Base-by-base conservation (phyloP, 2,888 invertebrate species). In the Sepiola atlantica region DNA sequence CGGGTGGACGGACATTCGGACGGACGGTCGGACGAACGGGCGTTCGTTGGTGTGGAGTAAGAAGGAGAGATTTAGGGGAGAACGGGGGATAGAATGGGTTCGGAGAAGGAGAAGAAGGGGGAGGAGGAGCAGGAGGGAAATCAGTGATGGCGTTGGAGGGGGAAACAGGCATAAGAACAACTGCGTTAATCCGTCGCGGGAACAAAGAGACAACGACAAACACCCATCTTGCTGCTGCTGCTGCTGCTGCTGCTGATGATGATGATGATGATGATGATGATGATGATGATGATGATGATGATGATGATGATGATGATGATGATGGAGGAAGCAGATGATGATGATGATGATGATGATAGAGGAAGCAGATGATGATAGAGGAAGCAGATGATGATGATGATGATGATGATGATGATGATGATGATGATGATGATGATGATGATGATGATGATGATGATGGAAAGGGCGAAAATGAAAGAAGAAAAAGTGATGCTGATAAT, bases 341-440 rank as follows among this genome's bases (percentile, higher is more conserved):
- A 93, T 54, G 12, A 54, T 24, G 55, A n/a, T 45, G 45, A 6
- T 54, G 16, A 45, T 54, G 55, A 3, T 6, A 45, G 45, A 8
- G 45, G 45, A 45, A 45, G 45, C 2, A 57, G n/a, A n/a, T n/a
- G n/a, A 93, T 45, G 93, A 93, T 45, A n/a, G n/a, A n/a, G n/a
- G n/a, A n/a, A 45, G 45, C 2, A 4, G 45, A 45, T 45, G 45
- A 45, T 45, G 93, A 93, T 54, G 93, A 93, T 54, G 94, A 94
- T 77, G 94, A 94, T 32, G 94, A 77, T 32, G 94, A 94, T 32
- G 94, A 94, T 32, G 94, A 94, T 32, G 94, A 94, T 32, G 94
- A 77, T 32, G 94, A 94, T 77, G 94, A 94, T 77, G 94, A 77
- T 77, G 94, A 94, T 77, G 94, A 94, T 77, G 94, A 94, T 77